Evolutionary conservation across 1,140 invertebrate species (phyloP), one percentile per base, ranked within the genome.

Genomic region (Drosophila simulans): DNA sequence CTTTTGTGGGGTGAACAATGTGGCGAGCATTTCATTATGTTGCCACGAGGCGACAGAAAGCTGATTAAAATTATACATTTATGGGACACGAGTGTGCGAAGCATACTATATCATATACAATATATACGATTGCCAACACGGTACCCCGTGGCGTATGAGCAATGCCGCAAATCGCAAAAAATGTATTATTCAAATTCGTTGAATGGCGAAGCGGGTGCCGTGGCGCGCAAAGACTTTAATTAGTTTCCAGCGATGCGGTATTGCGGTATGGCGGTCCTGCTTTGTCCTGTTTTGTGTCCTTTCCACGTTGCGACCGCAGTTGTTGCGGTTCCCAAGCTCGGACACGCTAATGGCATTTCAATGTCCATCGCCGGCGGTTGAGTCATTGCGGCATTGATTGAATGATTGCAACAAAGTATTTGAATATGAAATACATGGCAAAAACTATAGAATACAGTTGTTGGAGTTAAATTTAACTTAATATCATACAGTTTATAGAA

Each of bases 261-360:
- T 73, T 70, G 64, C 45, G 70, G 64, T 65, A 13, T 15, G 10
- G 31, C n/a, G 40, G n/a, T 15, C 0, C 3, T 7, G 59, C 58
- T 48, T 45, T 31, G 42, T 73, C 70, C 57, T 64, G 72, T 35
- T 59, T 52, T 34, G 31, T 51, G 74, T 77, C 62, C 49, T 55
- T 76, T 76, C 65, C 53, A 46, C 49, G 63, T 39, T 68, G 11
- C 27, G 55, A 77, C 73, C 62, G 17, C 76, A 84, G 80, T 72
- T 84, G 83, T 53, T 82, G 82, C 64, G 82, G 78, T 82, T 68
- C 79, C 63, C 70, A 77, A 54, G 45, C 84, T 42, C 49, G 43
- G 59, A 66, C 71, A 70, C 80, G 75, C 75, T 86, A 88, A 86
- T 86, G 83, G 71, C 75, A 76, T 88, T 86, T 86, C 70, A 64